phyloP scores from a whole-genome alignment of 2,888 invertebrate species.

The Miltochrista miniata region DNA sequence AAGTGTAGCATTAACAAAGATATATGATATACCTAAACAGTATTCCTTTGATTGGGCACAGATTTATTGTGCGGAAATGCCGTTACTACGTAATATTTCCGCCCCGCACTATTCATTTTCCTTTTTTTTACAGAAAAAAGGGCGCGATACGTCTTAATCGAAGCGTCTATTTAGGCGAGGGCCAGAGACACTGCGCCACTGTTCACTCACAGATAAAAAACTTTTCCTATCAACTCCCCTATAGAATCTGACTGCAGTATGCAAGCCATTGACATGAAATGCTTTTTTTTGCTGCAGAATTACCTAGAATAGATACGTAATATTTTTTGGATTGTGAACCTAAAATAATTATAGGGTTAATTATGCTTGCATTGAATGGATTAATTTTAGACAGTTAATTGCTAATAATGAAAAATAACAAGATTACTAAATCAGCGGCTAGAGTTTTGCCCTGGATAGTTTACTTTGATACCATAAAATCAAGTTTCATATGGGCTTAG shows the following conservation, averaged over 20 bases:
- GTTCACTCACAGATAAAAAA: conserved; percentile 22
- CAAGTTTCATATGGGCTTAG: too few species aligned
- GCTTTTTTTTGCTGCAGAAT: conserved; percentile 17
- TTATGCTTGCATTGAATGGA: too few species aligned
- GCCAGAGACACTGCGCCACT: conserved; percentile 27
- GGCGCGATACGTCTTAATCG: conserved; percentile 82
- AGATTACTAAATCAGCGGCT: too few species aligned
- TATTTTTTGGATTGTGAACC: conserved; percentile 8
- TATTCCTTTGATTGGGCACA: conserved; percentile 81
- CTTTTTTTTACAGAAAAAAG: conserved; percentile 81
- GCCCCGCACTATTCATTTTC: conserved; percentile 79
- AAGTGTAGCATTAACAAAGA: conserved; percentile 81
- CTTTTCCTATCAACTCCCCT: conserved; percentile 9
- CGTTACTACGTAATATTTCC: conserved; percentile 83
- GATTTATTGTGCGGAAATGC: conserved; percentile 84
- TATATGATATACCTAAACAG: conserved; percentile 60
- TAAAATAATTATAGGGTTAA: conserved; percentile 7
- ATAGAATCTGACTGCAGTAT: conserved; percentile 15
- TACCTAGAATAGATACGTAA: conserved; percentile 6
- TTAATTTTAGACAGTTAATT: too few species aligned
- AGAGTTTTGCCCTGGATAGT: too few species aligned
- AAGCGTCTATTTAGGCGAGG: conserved; percentile 51
- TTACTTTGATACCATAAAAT: too few species aligned
- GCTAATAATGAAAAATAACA: too few species aligned
- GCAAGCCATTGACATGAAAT: conserved; percentile 11